phyloP scores from a whole-genome alignment of 2,888 invertebrate species.

The Geophilus truncorum region DNA sequence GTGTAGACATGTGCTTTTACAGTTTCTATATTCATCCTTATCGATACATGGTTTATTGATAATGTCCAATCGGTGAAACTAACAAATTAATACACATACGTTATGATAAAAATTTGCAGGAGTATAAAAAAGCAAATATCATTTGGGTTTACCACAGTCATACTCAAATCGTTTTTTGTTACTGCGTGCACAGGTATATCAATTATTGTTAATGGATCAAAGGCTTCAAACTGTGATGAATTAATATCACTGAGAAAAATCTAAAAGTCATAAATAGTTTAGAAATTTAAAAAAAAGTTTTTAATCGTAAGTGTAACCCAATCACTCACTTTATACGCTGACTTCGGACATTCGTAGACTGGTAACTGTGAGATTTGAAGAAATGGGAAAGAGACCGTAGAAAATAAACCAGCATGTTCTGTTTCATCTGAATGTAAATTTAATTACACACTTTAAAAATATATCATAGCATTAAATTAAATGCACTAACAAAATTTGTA shows the following conservation, averaged over 20 bases:
- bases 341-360: neutral
- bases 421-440: neutral
- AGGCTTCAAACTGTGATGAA: neutral
- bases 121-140: no score
- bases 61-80: no score
- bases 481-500: neutral
- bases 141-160: no score
- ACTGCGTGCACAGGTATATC: neutral
- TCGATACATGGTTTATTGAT: no score
- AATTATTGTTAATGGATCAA: neutral
- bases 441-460: neutral
- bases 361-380: neutral
- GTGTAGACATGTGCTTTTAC: no score
- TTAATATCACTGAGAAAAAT: neutral
- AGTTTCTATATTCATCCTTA: no score
- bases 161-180: no score
- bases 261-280: neutral
- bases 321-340: neutral
- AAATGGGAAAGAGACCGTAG: neutral
- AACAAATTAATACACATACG: no score
- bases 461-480: neutral
- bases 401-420: neutral
- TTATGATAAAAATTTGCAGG: no score
- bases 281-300: no score
- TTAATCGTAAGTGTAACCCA: neutral